These are phyloP conservation scores for Drosophila koepferae DNA, from an alignment of 2,888 invertebrate species.

Conservation along the genomic window DNA sequence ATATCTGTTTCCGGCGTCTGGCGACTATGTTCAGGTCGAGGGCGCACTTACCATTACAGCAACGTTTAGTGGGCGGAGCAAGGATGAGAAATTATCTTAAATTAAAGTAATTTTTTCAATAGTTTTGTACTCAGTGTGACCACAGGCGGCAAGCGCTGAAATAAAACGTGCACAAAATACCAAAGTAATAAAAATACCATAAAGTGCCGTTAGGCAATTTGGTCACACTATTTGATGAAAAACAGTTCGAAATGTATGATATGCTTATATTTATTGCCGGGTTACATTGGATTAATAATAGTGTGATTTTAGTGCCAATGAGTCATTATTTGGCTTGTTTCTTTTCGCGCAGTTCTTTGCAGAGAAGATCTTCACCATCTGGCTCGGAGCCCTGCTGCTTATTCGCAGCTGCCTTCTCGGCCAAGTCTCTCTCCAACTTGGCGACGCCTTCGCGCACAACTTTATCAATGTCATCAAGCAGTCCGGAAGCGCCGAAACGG, in stretches of 20 bases:
- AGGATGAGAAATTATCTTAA: constrained; percentile 58
- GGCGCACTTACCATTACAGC: constrained; percentile 67
- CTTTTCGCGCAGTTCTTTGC: constrained; percentile 43
- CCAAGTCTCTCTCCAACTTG: constrained; percentile 34
- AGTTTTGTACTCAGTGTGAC: constrained; percentile 47
- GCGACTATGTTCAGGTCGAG: constrained; percentile 30
- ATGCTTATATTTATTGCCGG: not conserved
- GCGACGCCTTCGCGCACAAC: constrained; percentile 75
- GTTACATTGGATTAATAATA: not conserved
- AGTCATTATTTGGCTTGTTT: not conserved
- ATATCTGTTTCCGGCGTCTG: constrained; percentile 41
- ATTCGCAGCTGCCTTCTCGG: constrained; percentile 2
- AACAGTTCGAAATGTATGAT: not conserved
- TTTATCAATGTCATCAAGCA: constrained; percentile 92
- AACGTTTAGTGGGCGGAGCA: constrained; percentile 56
- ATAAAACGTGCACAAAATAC: not conserved
- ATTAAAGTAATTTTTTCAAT: constrained; percentile 61
- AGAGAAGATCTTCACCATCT: constrained; percentile 26
- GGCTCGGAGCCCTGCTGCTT: not conserved
- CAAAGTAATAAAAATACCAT: constrained; percentile 13
- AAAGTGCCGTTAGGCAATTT: rapidly evolving
- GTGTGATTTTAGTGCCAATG: not conserved
- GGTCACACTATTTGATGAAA: constrained; percentile 22
- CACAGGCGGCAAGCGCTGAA: not conserved
- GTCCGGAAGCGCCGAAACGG: constrained; percentile 96